phyloP scores from a whole-genome alignment of 2,888 invertebrate genomes.

The Microdon myrmicae region DNA sequence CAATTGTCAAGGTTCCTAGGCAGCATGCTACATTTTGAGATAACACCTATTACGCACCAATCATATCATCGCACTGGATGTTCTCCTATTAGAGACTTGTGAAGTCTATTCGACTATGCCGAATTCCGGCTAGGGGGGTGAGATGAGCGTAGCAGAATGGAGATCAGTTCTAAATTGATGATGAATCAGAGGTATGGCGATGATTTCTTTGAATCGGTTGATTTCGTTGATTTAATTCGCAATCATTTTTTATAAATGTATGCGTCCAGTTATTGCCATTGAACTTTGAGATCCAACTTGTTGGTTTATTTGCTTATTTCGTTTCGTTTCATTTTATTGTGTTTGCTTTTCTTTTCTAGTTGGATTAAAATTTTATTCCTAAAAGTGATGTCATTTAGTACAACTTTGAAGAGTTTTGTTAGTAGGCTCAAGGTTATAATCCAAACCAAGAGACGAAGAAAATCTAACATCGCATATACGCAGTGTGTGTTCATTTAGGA shows the following conservation, averaged over 20 bases:
- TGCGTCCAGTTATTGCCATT: conserved; percentile 33
- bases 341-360: neutral
- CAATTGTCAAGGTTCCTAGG: too few relatives aligned
- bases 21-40: too few relatives aligned
- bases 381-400: conserved; percentile 42
- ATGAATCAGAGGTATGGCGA: conserved; percentile 18
- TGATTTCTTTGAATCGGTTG: conserved; percentile 24
- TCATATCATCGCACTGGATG: too few relatives aligned
- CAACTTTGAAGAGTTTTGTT: conserved; percentile 19
- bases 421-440: conserved; percentile 25
- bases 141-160: too few relatives aligned
- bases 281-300: conserved; percentile 17
- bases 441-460: conserved; percentile 3
- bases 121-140: too few relatives aligned
- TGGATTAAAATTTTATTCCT: conserved; percentile 20
- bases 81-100: too few relatives aligned
- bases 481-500: conserved; percentile 25
- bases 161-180: too few relatives aligned
- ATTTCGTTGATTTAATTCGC: neutral
- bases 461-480: conserved; percentile 7
- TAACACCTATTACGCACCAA: too few relatives aligned
- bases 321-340: too few relatives aligned
- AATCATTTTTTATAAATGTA: too few relatives aligned
- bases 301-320: too few relatives aligned
- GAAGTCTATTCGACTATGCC: too few relatives aligned